Evolutionary conservation across 2,888 invertebrate genomes (phyloP).

Genomic region (Nemoura dubitans): DNA sequence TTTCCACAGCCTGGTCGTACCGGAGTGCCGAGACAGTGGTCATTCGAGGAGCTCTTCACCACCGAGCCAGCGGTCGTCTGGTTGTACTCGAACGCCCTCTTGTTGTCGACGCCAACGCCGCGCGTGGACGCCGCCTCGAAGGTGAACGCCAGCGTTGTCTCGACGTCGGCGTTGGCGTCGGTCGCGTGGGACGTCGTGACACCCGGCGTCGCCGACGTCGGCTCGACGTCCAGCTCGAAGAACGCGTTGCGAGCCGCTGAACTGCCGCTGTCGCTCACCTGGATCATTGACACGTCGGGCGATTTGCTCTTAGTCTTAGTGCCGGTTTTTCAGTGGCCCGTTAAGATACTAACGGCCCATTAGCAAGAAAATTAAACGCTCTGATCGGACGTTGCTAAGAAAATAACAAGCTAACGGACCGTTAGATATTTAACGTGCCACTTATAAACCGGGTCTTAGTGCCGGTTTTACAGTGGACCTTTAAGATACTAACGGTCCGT

Average conservation of each 20-base stretch:
- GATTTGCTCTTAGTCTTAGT: background rate
- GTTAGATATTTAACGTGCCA: too few relatives aligned
- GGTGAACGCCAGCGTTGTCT: background rate
- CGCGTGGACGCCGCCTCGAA: conserved; percentile 18
- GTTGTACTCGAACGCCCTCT: conserved; percentile 52
- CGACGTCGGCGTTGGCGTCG: background rate
- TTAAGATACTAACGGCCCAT: too few relatives aligned
- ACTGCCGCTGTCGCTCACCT: conserved; percentile 1
- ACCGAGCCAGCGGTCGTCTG: conserved; percentile 54
- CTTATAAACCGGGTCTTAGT: too few relatives aligned
- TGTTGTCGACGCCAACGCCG: conserved; percentile 35
- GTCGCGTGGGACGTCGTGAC: background rate
- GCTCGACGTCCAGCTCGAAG: conserved; percentile 25
- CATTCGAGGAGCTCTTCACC: conserved; percentile 63
- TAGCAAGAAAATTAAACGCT: too few relatives aligned
- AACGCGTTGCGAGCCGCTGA: conserved; percentile 34
- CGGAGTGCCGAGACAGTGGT: conserved; percentile 57
- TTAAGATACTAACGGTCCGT: too few relatives aligned
- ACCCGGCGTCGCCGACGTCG: background rate
- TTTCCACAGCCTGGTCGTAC: background rate
- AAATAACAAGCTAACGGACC: too few relatives aligned
- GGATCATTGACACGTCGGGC: too few relatives aligned
- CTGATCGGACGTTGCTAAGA: too few relatives aligned
- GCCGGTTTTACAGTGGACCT: too few relatives aligned
- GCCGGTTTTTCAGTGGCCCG: too few relatives aligned